Evolutionary conservation across 2,113 vertebrate genomes (phyloP).

Genomic region (Callorhinus ursinus): DNA sequence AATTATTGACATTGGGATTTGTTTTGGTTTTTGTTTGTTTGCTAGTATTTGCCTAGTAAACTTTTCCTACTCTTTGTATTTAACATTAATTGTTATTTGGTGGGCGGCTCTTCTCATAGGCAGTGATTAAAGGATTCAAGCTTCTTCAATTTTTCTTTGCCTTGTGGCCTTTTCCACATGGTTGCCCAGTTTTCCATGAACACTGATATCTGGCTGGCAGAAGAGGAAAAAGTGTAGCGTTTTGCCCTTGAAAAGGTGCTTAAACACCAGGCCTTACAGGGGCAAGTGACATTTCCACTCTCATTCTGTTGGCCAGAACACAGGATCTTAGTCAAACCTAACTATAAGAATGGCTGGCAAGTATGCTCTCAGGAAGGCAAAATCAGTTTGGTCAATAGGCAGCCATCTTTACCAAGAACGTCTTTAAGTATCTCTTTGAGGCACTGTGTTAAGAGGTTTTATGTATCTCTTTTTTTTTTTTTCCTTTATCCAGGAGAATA

Average conservation of each 20-base stretch:
- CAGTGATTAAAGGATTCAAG: neutral
- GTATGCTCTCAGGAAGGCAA: neutral
- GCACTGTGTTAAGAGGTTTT: neutral
- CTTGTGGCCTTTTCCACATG: neutral
- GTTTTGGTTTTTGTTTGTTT: neutral
- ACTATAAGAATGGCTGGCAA: neutral
- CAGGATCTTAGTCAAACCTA: neutral
- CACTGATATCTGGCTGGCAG: neutral
- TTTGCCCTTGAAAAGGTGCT: neutral
- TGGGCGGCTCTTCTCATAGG: neutral
- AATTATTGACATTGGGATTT: neutral
- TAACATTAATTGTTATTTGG: neutral
- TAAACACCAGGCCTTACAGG: neutral
- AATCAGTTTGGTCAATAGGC: neutral
- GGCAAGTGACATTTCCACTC: neutral
- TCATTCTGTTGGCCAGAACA: neutral
- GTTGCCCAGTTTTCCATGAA: neutral
- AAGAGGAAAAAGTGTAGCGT: neutral
- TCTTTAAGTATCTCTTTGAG: neutral
- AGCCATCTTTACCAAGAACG: neutral
- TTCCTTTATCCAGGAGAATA: neutral
- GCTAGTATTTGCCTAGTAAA: neutral
- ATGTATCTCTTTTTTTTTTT: neutral
- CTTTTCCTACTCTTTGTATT: neutral
- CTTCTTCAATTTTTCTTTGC: too few species aligned